phyloP scores from a whole-genome alignment of 2,113 vertebrate genomes.

The Parotia lawesii region DNA sequence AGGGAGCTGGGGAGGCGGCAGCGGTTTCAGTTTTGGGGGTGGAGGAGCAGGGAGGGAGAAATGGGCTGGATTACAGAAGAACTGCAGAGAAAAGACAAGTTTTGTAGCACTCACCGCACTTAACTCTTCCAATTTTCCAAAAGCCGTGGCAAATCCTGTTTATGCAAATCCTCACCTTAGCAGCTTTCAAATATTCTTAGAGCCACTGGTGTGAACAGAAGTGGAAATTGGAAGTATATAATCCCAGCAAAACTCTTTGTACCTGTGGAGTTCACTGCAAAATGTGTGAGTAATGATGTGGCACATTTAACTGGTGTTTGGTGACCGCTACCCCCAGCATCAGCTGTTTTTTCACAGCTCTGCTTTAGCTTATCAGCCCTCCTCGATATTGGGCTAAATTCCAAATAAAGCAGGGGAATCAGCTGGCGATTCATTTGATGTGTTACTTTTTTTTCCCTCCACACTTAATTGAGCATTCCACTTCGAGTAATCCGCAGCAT shows the following conservation, averaged over 20 bases:
- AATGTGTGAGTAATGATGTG: background rate
- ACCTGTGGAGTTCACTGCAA: background rate
- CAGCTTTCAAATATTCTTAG: background rate
- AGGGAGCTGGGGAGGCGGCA: background rate
- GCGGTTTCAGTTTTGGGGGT: background rate
- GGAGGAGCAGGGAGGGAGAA: background rate
- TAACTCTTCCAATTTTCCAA: background rate
- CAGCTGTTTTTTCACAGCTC: background rate
- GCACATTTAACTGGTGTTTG: background rate
- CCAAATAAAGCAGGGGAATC: slow-evolving; percentile 22
- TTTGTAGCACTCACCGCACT: background rate
- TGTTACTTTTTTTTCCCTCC: background rate
- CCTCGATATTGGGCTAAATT: background rate
- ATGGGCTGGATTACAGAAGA: background rate
- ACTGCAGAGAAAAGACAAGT: background rate
- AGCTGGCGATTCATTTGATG: slow-evolving; percentile 15
- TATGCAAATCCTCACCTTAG: slow-evolving; percentile 1
- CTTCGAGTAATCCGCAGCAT: slow-evolving; percentile 22
- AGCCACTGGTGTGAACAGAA: background rate
- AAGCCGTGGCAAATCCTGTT: background rate
- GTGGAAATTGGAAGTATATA: background rate
- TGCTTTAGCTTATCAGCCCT: background rate
- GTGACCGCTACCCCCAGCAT: background rate
- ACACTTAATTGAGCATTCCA: slow-evolving; percentile 45
- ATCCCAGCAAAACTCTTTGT: background rate